Base-by-base conservation (phyloP, 2,113 vertebrate species). In the Osmerus mordax region DNA sequence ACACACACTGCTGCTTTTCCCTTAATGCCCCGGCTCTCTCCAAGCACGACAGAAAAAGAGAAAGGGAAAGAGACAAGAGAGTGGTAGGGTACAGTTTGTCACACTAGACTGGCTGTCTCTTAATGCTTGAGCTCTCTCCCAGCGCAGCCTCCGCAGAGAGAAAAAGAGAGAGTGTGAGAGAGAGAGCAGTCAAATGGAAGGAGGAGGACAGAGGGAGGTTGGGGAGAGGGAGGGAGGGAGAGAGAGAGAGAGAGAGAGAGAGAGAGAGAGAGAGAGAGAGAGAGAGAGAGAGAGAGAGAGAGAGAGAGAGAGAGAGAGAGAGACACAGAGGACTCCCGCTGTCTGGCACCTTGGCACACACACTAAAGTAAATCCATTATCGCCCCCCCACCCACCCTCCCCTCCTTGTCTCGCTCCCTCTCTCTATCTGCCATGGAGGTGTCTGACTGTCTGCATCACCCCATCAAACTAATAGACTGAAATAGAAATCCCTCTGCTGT, bases 341-440 rank as follows among this genome's bases (percentile, higher is more conserved):
- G 87, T 88, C 85, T 88, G 81, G 84, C 86, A 86, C 84, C 84
- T 83, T 78, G 69, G 78, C 83, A 82, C 69, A 77, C 78, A 82
- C 80, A 74, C 75, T 74, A 62, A 79, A 84, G 78, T 80, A 78
- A 84, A 84, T 78, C 78, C 83, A 87, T 87, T 84, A 87, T 80
- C 71, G 21, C 79, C 70, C 72, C 53, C 53, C 70, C 74, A 47
- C 70, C 71, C 76, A 69, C 8, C 19, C 19, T 51, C 28, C 29
- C 2, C 11, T 32, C 19, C 28, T 59, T n/a, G 21, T 52, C 3
- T 54, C 52, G 16, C 29, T 36, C 61, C n/a, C 61, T 52, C 72
- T 25, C 70, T 21, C 32, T 61, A 29, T 68, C 19, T 1, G 12
- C 73, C 71, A 75, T 63, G 52, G 78, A 70, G 71, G 71, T 82